Base-by-base conservation (phyloP, 2,797 vertebrate genomes). In the Protonibea diacanthus region DNA sequence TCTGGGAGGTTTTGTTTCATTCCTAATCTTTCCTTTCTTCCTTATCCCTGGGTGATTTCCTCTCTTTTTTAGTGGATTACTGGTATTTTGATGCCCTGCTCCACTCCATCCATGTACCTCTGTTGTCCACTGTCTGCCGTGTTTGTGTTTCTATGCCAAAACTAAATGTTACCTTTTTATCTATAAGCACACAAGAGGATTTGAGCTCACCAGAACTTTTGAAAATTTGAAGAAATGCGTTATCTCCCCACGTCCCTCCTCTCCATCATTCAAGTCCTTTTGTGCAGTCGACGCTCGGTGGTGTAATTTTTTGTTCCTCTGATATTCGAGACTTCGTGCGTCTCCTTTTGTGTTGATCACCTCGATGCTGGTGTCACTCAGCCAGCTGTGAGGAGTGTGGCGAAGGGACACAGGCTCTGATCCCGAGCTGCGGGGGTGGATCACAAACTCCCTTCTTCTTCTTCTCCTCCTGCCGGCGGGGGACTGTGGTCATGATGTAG, bases 321-420 rank as follows among this genome's bases (percentile, higher is more conserved):
- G 91, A 92, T 91, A 92, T 92, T 56, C 57, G 87, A 93, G 85
- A 80, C 20, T 71, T 63, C 1, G 27, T 56, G 65, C 68, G 27
- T 88, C 83, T 90, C 77, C 75, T 84, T 38, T 89, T 91, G 79
- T 91, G 84, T 71, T 47, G 40, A 85, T 88, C 82, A 75, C 74
- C 77, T 89, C 67, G 14, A 52, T n/a, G 23, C 75, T 84, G 74
- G 87, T 90, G 89, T 90, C 88, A 85, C 80, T 86, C 67, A 38
- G 81, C 88, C 86, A 91, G 91, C 87, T 91, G 89, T 91, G 87
- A 85, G 84, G 80, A 92, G 91, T 77, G 86, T 90, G 89, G 83
- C 84, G 5, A 49, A 66, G 66, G 56, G 45, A 83, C 15, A 33
- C 67, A 13, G 78, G 82, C 85, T 62, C 82, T 88, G 86, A 88